A percentile compares a stretch with the other conserved stretches of the same genome.
These are phyloP conservation scores for Synanthedon tipuliformis DNA, from an alignment of 2,888 invertebrate genomes.

Conservation along the genomic window DNA sequence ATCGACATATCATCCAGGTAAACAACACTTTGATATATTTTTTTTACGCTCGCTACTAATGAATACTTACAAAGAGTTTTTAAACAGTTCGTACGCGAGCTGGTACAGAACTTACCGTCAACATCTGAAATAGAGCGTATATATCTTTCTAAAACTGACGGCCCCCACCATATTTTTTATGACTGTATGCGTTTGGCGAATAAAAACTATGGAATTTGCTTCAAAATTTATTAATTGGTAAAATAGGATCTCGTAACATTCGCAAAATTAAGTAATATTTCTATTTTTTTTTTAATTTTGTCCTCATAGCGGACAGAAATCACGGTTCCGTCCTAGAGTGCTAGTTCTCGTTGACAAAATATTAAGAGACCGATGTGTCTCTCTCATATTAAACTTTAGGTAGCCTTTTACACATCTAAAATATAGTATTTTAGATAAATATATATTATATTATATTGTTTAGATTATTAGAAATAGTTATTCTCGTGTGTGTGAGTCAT, in stretches of 20 bases:
- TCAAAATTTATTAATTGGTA: constrained; percentile 61
- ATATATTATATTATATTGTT: neutral
- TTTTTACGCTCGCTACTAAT: constrained; percentile 1
- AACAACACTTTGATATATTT: neutral
- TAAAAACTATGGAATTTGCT: constrained; percentile 58
- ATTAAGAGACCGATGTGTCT: constrained; percentile 31
- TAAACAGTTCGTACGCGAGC: constrained; percentile 35
- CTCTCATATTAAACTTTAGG: constrained; percentile 60
- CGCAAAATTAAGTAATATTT: constrained; percentile 24
- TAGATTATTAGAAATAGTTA: neutral
- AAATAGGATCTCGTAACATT: constrained; percentile 52
- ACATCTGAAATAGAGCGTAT: constrained; percentile 68
- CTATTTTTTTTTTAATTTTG: constrained; percentile 6
- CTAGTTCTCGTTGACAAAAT: constrained; percentile 19
- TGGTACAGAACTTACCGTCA: constrained; percentile 67
- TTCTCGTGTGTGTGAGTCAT: neutral
- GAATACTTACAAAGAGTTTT: constrained; percentile 32
- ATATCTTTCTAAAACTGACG: constrained; percentile 50
- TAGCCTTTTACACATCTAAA: constrained; percentile 16
- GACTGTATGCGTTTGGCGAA: constrained; percentile 36
- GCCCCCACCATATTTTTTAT: constrained; percentile 42
- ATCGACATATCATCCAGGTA: neutral
- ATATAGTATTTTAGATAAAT: neutral
- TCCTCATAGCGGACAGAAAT: constrained; percentile 19
- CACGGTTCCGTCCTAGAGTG: constrained; percentile 24